A percentile compares a stretch with the other conserved stretches of the same genome.
Conservation (phyloP, 2,797 vertebrate genomes). For the Choloepus didactylus region DNA sequence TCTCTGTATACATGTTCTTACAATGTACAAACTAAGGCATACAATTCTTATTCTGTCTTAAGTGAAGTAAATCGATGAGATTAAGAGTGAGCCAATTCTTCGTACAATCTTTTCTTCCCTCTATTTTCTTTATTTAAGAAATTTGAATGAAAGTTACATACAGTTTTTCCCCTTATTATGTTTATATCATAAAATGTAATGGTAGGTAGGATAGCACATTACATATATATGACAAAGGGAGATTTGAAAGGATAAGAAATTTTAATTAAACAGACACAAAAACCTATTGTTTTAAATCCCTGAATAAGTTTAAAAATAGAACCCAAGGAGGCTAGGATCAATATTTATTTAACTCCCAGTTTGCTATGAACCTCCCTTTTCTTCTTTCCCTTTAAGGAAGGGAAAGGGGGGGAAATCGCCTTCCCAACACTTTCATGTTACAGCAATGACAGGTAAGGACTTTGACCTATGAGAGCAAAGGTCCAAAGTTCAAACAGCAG, state of each 20-base stretch:
- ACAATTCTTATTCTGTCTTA: constrained; percentile 54
- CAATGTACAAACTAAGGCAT: constrained; percentile 54
- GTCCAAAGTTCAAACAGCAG: constrained; percentile 80
- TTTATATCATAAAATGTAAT: constrained; percentile 46
- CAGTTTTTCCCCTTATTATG: constrained; percentile 40
- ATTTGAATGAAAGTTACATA: not conserved
- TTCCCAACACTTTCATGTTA: constrained; percentile 61
- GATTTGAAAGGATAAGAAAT: constrained; percentile 57
- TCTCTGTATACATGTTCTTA: constrained; percentile 37
- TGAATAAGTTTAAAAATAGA: constrained; percentile 73
- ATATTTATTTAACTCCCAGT: constrained; percentile 63
- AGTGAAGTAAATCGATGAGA: constrained; percentile 27
- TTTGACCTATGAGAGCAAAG: constrained; percentile 81
- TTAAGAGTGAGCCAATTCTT: not conserved
- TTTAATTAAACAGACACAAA: constrained; percentile 48
- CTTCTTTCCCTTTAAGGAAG: constrained; percentile 55
- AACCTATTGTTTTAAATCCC: constrained; percentile 44
- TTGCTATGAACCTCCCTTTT: constrained; percentile 56
- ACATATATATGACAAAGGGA: constrained; percentile 8
- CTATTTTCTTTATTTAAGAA: constrained; percentile 18
- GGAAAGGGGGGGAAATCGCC: not conserved
- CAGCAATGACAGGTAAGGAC: constrained; percentile 78
- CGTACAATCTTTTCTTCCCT: not conserved
- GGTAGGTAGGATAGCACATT: constrained; percentile 26
- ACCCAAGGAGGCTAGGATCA: constrained; percentile 53